Percentiles rank a stretch among this genome's conserved stretches.
Conservation (phyloP, 1,140 invertebrate genomes). For the Scylla paramamosain region DNA sequence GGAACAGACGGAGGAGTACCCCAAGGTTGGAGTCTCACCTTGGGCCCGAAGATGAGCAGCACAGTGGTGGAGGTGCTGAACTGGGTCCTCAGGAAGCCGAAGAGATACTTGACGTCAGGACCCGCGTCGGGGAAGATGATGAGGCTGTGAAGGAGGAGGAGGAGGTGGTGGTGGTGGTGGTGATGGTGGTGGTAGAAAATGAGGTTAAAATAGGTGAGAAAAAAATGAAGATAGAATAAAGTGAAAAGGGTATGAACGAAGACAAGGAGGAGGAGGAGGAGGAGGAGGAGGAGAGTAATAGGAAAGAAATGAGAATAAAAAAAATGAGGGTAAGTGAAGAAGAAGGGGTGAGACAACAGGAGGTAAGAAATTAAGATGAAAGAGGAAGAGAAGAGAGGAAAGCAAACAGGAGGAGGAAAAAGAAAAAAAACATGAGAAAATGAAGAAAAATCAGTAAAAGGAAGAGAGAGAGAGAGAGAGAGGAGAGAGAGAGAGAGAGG, state of each 20-base stretch:
- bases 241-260: no score
- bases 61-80: constrained; percentile 92
- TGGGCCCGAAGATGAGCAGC: constrained; percentile 91
- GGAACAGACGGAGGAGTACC: not conserved
- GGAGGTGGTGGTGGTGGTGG: not conserved
- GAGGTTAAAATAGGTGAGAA: not conserved
- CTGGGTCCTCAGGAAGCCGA: constrained; percentile 93
- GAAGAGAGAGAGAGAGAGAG: not conserved
- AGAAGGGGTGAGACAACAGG: no score
- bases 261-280: no score
- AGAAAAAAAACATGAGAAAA: not conserved
- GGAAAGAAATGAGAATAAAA: no score
- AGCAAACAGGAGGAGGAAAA: not conserved
- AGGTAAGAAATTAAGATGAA: not conserved
- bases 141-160: constrained; percentile 83
- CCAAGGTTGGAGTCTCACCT: constrained; percentile 83
- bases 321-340: no score
- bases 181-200: not conserved
- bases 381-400: not conserved
- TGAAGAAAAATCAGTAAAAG: not conserved
- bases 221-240: no score
- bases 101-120: constrained; percentile 92
- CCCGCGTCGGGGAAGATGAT: constrained; percentile 91
- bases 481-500: not conserved
- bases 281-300: no score